These are phyloP conservation scores for Bufo bufo DNA, from an alignment of 2,113 vertebrate genomes.

Conservation along the genomic window DNA sequence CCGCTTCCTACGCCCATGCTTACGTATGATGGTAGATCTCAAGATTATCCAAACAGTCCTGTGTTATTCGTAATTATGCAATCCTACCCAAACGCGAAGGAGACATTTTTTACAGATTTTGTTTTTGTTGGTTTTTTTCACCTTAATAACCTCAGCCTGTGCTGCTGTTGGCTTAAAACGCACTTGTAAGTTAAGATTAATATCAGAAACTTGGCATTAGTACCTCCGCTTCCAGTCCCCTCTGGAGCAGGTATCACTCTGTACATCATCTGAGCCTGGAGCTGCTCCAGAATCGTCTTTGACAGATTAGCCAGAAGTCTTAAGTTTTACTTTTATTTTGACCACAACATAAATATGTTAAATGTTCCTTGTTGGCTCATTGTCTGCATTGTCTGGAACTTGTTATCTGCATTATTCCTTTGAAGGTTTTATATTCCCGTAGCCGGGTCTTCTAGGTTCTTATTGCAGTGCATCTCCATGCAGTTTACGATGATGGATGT, in stretches of 20 bases:
- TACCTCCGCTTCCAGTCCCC: conserved; percentile 29
- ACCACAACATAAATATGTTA: conserved; percentile 39
- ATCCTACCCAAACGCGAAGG: not conserved
- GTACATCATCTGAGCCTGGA: conserved; percentile 52
- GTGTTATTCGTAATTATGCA: conserved; percentile 16
- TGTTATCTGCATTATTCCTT: conserved; percentile 14
- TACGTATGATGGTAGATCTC: not conserved
- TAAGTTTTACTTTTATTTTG: conserved; percentile 44
- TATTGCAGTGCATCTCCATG: not conserved
- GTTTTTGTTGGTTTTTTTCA: not conserved
- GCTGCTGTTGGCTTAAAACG: conserved; percentile 32
- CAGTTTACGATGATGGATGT: not conserved
- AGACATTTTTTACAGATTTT: not conserved
- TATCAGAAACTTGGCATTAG: conserved; percentile 21
- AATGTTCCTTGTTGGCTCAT: conserved; percentile 27
- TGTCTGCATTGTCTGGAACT: conserved; percentile 26
- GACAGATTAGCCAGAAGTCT: conserved; percentile 38
- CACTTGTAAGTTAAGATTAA: conserved; percentile 25
- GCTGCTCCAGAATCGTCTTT: not conserved
- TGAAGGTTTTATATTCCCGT: not conserved
- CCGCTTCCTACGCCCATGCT: too few relatives aligned
- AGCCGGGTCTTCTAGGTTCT: not conserved
- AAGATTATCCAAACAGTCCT: not conserved
- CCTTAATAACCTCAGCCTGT: not conserved
- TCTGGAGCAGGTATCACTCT: conserved; percentile 21